Base-by-base conservation (phyloP, 2,888 invertebrate genomes). In the Tuta absoluta region DNA sequence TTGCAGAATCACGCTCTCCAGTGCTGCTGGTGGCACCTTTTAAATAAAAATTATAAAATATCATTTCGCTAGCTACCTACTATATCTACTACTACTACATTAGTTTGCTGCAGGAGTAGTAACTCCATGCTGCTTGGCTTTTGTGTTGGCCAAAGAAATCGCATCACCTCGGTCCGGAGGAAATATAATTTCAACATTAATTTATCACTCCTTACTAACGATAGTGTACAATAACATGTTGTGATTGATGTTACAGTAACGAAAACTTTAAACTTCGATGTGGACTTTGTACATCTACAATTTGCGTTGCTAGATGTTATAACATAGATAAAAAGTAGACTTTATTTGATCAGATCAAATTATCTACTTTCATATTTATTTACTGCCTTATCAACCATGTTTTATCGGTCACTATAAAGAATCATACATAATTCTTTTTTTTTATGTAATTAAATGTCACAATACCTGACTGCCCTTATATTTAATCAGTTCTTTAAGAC, bases 1-100 rank as follows among this genome's bases (percentile, higher is more conserved):
- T 38, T 93, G 93, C 41, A 96, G 85, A 11, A 98, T 81, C 56
- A 97, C 80, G 48, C 93, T 94, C 86, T 98, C 98, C 48, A 98
- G 87, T 79, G 96, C 96, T 0, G 97, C 96, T 8, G 97, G 97
- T 0, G 97, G 94, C 23, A 94, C 94, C 93, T 94, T 66, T n/a
- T 85, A 89, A 49, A 19, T 1, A 10, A 5, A 49, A 5, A 48
- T 5, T 2, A 17, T 37, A n/a, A 37, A 8, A 37, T 37, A 33
- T 37, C 8, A 8, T 37, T 5, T 12, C 8, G 8, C 37, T 11
- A 37, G 37, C 1, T 37, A n/a, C n/a, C n/a, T n/a, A n/a, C n/a
- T n/a, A n/a, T n/a, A n/a, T n/a, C n/a, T n/a, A n/a, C n/a, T n/a
- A n/a, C n/a, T n/a, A n/a, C n/a, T n/a, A n/a, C n/a, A n/a, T n/a